A percentile compares a stretch with the other conserved stretches of the same genome.
Conservation (phyloP, 2,113 vertebrate genomes). For the Laticauda colubrina region DNA sequence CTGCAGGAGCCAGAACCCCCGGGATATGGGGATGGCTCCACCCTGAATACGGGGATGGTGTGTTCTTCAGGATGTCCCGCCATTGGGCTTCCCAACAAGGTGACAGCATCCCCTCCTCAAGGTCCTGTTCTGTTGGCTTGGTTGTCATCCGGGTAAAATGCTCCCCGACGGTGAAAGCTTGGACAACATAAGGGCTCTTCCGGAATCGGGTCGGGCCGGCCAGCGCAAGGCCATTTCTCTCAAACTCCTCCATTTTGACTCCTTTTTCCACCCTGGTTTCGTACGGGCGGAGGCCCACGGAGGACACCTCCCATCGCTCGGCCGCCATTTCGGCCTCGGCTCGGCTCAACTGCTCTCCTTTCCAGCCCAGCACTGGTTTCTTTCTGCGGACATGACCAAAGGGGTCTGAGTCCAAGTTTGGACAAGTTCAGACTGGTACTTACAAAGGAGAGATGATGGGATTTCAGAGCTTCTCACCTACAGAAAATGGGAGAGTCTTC, state of each 20-base stretch:
- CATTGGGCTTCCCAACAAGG: constrained; percentile 19
- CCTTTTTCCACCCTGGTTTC: constrained; percentile 38
- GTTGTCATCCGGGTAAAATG: background rate
- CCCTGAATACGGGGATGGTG: background rate
- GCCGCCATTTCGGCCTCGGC: background rate
- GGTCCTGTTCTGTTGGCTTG: background rate
- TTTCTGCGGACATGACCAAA: background rate
- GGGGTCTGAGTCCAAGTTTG: background rate
- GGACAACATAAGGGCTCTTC: background rate
- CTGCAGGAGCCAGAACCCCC: background rate
- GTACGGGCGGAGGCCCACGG: constrained; percentile 17
- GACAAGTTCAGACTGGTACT: background rate
- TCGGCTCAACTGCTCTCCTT: background rate
- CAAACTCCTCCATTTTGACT: constrained; percentile 55
- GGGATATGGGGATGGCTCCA: background rate
- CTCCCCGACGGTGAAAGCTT: background rate
- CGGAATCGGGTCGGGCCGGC: background rate
- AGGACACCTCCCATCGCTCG: constrained; percentile 21
- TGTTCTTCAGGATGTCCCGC: background rate
- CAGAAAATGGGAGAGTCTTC: background rate
- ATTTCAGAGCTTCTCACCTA: background rate
- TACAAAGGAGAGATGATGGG: background rate
- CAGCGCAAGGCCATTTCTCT: background rate
- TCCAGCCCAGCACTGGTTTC: background rate
- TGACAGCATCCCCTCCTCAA: background rate